phyloP scores from a whole-genome alignment of 2,888 invertebrate species.

The Meiosimyza platycephala region DNA sequence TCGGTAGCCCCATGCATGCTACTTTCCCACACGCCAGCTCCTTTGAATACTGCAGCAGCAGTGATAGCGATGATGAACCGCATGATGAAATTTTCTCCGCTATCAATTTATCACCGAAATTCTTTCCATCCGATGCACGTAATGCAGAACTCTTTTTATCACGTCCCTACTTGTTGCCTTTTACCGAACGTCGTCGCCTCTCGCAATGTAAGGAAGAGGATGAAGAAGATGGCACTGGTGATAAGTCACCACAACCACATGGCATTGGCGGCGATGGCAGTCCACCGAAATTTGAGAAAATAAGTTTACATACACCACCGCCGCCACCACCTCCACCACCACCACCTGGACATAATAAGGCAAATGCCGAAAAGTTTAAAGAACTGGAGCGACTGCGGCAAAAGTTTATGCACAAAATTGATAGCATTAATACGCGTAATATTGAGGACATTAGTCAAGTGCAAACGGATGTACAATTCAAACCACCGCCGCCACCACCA shows the following conservation, averaged over 20 bases:
- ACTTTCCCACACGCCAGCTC: constrained; percentile 53
- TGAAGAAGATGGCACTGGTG: constrained; percentile 74
- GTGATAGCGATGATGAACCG: constrained; percentile 45
- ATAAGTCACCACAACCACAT: constrained; percentile 55
- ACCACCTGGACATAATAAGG: constrained; percentile 56
- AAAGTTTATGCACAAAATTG: constrained; percentile 66
- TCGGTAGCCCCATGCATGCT: constrained; percentile 44
- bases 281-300: constrained; percentile 42
- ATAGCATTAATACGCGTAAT: constrained; percentile 62
- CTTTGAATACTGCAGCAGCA: constrained; percentile 56
- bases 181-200: constrained; percentile 74
- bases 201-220: constrained; percentile 89
- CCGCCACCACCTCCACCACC: constrained; percentile 60
- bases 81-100: constrained; percentile 45
- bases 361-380: constrained; percentile 61
- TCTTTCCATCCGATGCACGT: constrained; percentile 49
- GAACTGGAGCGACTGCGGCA: constrained; percentile 61
- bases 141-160: constrained; percentile 55
- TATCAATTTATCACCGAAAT: constrained; percentile 49
- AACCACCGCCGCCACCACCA: constrained; percentile 62
- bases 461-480: constrained; percentile 48
- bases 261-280: constrained; percentile 17
- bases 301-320: constrained; percentile 34
- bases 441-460: constrained; percentile 54
- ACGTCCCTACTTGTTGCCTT: constrained; percentile 68